phyloP scores from a whole-genome alignment of 1,140 invertebrate genomes.

The Oedothorax gibbosus region DNA sequence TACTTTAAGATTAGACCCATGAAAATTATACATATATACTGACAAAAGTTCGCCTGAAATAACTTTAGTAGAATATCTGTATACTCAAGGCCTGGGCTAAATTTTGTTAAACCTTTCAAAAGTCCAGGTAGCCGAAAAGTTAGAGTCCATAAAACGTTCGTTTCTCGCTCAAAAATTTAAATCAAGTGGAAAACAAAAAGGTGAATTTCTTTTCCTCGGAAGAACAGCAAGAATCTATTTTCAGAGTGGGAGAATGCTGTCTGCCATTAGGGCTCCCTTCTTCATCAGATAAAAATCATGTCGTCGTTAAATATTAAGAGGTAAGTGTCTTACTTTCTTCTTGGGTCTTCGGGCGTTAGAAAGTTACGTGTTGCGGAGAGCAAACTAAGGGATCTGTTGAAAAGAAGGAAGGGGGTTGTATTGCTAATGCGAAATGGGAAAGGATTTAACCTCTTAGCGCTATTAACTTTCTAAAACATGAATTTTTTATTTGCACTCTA shows the following conservation, averaged over 20 bases:
- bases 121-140: slow-evolving; percentile 4
- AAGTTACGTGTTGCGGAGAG: slow-evolving; percentile 30
- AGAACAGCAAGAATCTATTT: neutral
- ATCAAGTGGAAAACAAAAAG: neutral
- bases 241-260: neutral
- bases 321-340: slow-evolving; percentile 34
- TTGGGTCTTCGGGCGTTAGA: slow-evolving; percentile 10
- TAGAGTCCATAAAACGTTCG: neutral
- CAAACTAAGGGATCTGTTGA: slow-evolving; percentile 17
- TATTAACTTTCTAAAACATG: too few relatives aligned
- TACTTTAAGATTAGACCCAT: too few relatives aligned
- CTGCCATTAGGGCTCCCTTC: slow-evolving; percentile 36
- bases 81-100: too few relatives aligned
- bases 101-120: slow-evolving; percentile 13
- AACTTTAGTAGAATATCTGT: too few relatives aligned
- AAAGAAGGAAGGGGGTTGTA: neutral
- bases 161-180: slow-evolving; percentile 9
- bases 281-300: slow-evolving; percentile 55
- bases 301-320: slow-evolving; percentile 49
- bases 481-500: too few relatives aligned
- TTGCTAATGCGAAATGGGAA: neutral
- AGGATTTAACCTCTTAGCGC: too few relatives aligned
- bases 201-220: neutral
- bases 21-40: too few relatives aligned
- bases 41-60: too few relatives aligned